Base-by-base conservation (phyloP, 2,797 vertebrate species). In the Limosa lapponica region DNA sequence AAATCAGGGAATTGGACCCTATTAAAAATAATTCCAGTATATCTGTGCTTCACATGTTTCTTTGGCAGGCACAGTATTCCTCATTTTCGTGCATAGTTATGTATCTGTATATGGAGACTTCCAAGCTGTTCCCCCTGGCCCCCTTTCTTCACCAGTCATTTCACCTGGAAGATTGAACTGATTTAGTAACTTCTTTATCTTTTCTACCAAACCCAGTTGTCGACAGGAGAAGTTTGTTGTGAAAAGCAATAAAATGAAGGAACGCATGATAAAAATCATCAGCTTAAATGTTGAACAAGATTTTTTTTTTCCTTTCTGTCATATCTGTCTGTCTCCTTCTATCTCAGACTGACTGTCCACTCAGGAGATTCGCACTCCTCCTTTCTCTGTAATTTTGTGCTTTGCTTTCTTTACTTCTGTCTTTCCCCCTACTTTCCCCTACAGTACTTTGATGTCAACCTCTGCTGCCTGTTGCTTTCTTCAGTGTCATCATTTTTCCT, bases 251-350 rank as follows among this genome's bases (percentile, higher is more conserved):
- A 70, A 59, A 62, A 65, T 28, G 6, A 52, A 73, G 36, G 27
- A 28, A 61, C 2, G 0, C 22, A 14, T 0, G 0, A 28, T 71
- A 43, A 69, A 90, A 81, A 46, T 75, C 10, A 43, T 57, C 10
- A 64, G 5, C 10, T 70, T 65, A 44, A 82, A 51, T 25, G 39
- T 12, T 77, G 39, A 44, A 48, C 27, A 57, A 43, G 22, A n/a
- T 39, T 82, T 36, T 91, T 84, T 46, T 92, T 85, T 54, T 69
- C 28, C 18, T 85, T 67, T 57, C 14, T 61, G 32, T 82, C 10
- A 6, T 62, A 72, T 52, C 28, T 75, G 81, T 90, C 43, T 51
- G 59, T 77, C 39, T 69, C 27, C 37, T 54, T 82, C 24, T 20
- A 34, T 74, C 46, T 69, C 58, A 34, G 24, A 25, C 16, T 28